Conservation (phyloP, 2,888 invertebrate species). For the Acholoe squamosa region DNA sequence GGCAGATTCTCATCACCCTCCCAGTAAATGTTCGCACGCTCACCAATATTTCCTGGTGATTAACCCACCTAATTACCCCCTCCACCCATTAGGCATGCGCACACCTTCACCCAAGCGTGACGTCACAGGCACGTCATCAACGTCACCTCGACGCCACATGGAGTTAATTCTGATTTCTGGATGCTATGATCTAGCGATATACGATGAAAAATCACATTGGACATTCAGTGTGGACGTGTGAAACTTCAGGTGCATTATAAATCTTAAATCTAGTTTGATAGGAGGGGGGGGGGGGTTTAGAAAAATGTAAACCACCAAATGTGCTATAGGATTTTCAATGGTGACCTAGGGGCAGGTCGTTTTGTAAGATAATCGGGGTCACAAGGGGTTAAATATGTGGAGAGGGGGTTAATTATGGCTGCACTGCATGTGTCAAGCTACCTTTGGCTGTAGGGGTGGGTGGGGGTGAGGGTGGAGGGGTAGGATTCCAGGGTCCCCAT, state of each 20-base stretch:
- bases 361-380: conserved; percentile 49
- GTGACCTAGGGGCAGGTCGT: neutral
- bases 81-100: neutral
- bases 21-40: neutral
- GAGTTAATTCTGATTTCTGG: neutral
- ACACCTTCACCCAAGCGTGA: conserved; percentile 2
- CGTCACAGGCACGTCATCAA: conserved; percentile 21
- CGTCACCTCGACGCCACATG: neutral
- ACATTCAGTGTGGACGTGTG: no score
- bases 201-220: no score
- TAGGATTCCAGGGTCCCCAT: neutral
- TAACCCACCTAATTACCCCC: conserved; percentile 25
- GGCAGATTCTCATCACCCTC: conserved; percentile 6
- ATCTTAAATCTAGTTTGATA: no score
- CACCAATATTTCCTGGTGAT: neutral
- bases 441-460: neutral
- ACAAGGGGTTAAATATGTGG: conserved; percentile 44
- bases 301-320: no score
- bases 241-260: no score
- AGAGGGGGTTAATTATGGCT: conserved; percentile 36
- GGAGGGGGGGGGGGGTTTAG: no score
- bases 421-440: neutral
- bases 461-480: neutral
- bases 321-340: neutral
- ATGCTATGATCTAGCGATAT: no score